A percentile compares a stretch with the other conserved stretches of the same genome.
These are phyloP conservation scores for Cavia porcellus DNA, from an alignment of 2,113 vertebrate genomes.

Conservation along the genomic window DNA sequence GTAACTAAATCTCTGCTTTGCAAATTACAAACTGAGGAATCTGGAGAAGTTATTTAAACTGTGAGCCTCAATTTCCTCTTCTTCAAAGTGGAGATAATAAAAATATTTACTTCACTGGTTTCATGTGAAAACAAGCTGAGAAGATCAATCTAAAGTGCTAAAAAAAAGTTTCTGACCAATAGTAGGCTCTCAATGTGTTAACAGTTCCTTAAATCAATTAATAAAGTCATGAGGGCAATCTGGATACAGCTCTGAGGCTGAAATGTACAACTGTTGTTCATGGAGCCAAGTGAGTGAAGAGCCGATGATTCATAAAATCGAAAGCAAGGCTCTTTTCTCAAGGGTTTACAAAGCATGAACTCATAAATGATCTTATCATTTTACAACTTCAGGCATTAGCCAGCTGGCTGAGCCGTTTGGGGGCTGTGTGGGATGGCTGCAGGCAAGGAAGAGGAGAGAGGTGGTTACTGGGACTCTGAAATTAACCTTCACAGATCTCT, in stretches of 20 bases:
- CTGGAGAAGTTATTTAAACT: not conserved
- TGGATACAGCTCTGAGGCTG: not conserved
- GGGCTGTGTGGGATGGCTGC: not conserved
- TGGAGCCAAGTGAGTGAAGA: not conserved
- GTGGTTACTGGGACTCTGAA: not conserved
- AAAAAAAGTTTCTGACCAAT: not conserved
- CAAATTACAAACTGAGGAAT: not conserved
- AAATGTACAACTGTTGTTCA: not conserved
- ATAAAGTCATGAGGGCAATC: not conserved
- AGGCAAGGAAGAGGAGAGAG: not conserved
- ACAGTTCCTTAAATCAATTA: constrained; percentile 14
- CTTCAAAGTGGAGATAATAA: not conserved
- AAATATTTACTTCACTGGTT: not conserved
- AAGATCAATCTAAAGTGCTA: not conserved
- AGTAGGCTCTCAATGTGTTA: not conserved
- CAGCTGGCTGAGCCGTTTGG: not conserved
- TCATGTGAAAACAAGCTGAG: not conserved
- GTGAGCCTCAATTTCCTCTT: not conserved
- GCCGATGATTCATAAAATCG: not conserved
- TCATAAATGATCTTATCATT: not conserved
- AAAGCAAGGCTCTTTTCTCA: not conserved
- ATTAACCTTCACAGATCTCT: not conserved
- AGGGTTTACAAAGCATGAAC: not conserved
- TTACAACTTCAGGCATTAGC: not conserved
- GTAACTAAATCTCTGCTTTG: not conserved